These are phyloP conservation scores for Antedon mediterranea DNA, from an alignment of 53 echinoderm and acorn worm species.

Conservation along the genomic window DNA sequence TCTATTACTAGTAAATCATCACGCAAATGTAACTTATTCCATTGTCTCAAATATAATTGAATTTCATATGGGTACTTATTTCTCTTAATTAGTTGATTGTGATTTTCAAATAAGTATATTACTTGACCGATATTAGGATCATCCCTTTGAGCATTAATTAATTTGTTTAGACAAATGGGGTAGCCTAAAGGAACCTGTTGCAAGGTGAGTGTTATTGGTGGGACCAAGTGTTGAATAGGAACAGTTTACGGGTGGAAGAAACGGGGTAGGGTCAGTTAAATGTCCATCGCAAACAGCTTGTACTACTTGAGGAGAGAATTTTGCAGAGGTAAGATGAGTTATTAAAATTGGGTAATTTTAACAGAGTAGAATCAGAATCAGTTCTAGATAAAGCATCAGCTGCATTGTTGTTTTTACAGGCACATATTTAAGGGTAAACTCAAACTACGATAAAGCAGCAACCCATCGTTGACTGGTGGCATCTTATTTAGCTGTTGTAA, in stretches of 20 bases:
- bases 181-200: background rate
- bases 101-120: background rate
- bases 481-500: background rate
- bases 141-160: background rate
- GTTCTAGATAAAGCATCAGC: constrained; percentile 3
- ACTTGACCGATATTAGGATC: background rate
- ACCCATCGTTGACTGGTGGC: constrained; percentile 10
- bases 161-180: background rate
- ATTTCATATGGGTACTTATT: background rate
- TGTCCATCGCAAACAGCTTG: background rate
- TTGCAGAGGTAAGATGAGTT: background rate
- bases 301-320: background rate
- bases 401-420: constrained; percentile 1
- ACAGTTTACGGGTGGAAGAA: background rate
- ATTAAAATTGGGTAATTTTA: background rate
- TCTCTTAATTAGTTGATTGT: background rate
- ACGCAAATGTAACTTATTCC: background rate
- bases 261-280: background rate
- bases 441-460: background rate
- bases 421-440: constrained; percentile 2
- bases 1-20: constrained; percentile 3
- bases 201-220: too few species aligned
- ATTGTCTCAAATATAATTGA: constrained; percentile 5
- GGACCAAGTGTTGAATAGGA: background rate
- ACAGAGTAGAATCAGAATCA: background rate